Evolutionary conservation across 2,797 vertebrate species (phyloP).

Genomic region (Xyrichtys novacula): DNA sequence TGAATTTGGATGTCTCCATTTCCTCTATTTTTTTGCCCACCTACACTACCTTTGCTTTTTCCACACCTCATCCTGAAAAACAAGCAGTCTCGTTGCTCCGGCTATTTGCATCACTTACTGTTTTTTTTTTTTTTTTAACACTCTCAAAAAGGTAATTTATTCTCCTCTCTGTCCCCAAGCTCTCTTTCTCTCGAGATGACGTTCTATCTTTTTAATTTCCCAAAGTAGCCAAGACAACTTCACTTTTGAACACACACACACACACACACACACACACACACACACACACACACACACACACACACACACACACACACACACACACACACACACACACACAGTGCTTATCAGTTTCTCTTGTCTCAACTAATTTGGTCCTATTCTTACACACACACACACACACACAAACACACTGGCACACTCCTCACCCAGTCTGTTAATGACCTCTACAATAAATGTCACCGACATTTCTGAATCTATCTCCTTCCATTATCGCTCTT

Average conservation of each 20-base stretch:
- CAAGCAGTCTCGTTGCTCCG: conserved; percentile 12
- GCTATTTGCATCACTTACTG: conserved; percentile 9
- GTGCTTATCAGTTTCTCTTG: conserved; percentile 6
- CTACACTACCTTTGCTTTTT: background rate
- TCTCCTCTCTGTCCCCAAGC: conserved; percentile 5
- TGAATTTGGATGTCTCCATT: conserved; percentile 20
- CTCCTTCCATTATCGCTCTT: conserved; percentile 18
- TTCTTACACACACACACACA: background rate
- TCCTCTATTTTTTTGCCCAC: background rate
- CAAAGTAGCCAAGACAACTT: conserved; percentile 24
- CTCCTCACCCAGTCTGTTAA: conserved; percentile 20
- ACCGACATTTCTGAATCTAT: conserved; percentile 20
- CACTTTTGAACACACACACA: conserved; percentile 9
- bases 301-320: conserved; percentile 7
- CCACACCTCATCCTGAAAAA: conserved; percentile 19
- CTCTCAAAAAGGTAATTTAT: conserved; percentile 25
- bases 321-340: conserved; percentile 1
- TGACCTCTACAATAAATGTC: conserved; percentile 48
- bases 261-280: too few relatives aligned
- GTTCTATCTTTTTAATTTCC: conserved; percentile 25
- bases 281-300: background rate
- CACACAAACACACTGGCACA: background rate
- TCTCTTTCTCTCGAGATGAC: background rate
- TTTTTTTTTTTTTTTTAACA: background rate
- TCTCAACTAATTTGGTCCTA: conserved; percentile 7